These are phyloP conservation scores for Tinea pellionella DNA, from an alignment of 2,888 invertebrate genomes.

Conservation along the genomic window DNA sequence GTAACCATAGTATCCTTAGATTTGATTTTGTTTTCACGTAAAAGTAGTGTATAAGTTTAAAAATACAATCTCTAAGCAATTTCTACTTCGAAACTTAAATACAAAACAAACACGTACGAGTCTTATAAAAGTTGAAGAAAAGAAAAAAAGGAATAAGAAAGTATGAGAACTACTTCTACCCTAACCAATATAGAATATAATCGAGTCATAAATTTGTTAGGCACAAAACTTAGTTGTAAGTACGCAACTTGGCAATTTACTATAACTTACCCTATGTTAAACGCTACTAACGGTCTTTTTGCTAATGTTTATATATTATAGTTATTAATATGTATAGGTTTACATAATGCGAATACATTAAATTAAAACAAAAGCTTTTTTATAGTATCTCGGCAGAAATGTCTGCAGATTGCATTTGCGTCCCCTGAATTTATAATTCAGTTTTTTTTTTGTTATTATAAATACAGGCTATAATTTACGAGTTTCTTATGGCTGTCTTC, in stretches of 20 bases:
- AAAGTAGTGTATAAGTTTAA: too few relatives aligned
- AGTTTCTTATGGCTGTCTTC: too few relatives aligned
- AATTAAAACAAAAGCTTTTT: too few relatives aligned
- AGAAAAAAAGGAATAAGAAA: background rate
- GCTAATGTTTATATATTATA: background rate
- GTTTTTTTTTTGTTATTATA: too few relatives aligned
- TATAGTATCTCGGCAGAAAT: too few relatives aligned
- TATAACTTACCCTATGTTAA: background rate
- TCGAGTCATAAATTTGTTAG: constrained; percentile 20
- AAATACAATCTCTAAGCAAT: background rate
- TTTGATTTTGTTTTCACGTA: too few relatives aligned
- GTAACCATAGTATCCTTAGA: too few relatives aligned
- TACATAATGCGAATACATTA: too few relatives aligned
- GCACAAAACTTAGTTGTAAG: constrained; percentile 13
- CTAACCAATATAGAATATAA: constrained; percentile 13
- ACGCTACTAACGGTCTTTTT: background rate
- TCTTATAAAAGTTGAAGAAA: background rate
- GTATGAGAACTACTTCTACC: background rate
- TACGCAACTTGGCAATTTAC: constrained; percentile 14
- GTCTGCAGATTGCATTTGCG: too few relatives aligned
- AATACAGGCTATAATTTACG: too few relatives aligned
- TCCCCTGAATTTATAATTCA: too few relatives aligned
- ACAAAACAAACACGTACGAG: background rate
- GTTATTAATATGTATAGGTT: too few relatives aligned
- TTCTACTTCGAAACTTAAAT: background rate